Evolutionary conservation across 2,797 vertebrate species (phyloP).

Genomic region (Phataginus tricuspis): DNA sequence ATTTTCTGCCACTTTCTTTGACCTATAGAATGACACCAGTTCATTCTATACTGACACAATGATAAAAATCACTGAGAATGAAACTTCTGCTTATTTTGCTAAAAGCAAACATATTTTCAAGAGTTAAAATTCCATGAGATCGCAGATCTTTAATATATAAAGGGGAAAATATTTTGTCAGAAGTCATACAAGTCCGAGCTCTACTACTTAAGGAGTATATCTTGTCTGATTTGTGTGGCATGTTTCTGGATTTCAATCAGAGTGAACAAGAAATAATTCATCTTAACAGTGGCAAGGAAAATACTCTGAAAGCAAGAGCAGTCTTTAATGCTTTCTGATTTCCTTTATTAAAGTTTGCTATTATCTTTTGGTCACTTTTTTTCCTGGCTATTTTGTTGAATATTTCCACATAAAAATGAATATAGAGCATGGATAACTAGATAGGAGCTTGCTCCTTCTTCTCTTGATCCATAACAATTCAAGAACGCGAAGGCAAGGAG

Average conservation of each 20-base stretch:
- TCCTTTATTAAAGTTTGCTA: conserved; percentile 28
- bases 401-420: conserved; percentile 19
- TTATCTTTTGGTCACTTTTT: conserved; percentile 22
- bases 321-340: neutral
- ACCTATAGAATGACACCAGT: conserved; percentile 66
- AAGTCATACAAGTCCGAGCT: conserved; percentile 51
- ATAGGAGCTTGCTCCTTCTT: neutral
- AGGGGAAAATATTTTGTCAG: conserved; percentile 73
- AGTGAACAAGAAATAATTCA: conserved; percentile 66
- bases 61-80: conserved; percentile 55
- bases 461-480: conserved; percentile 32
- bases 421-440: neutral
- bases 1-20: conserved; percentile 54
- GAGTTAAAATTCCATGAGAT: conserved; percentile 55
- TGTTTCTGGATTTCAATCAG: conserved; percentile 70
- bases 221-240: conserved; percentile 58
- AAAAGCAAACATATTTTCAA: conserved; percentile 67
- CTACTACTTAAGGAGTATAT: conserved; percentile 43
- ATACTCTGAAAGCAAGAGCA: conserved; percentile 25
- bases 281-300: conserved; percentile 45
- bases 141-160: conserved; percentile 11
- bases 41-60: conserved; percentile 48
- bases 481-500: neutral
- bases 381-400: neutral
- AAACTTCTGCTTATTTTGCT: conserved; percentile 61